These are phyloP conservation scores for Drosophila paramelanica DNA, from an alignment of 2,888 invertebrate species.

Conservation along the genomic window DNA sequence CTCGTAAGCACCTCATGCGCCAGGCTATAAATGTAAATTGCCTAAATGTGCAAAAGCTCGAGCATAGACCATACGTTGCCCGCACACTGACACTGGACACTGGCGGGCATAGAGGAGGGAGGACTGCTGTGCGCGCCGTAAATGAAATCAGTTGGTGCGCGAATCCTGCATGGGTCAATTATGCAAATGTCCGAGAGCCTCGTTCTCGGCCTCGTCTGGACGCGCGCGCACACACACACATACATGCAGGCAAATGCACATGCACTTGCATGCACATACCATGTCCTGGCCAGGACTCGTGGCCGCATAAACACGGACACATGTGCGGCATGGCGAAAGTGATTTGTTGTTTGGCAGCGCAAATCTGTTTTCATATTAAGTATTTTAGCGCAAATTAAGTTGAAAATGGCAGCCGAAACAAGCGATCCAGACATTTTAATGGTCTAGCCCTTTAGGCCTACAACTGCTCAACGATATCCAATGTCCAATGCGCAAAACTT, in stretches of 20 bases:
- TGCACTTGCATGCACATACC: slow-evolving; percentile 9
- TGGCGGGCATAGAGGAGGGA: too few species aligned
- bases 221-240: not conserved
- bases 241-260: not conserved
- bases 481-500: slow-evolving; percentile 28
- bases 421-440: slow-evolving; percentile 54
- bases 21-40: slow-evolving; percentile 82
- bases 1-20: slow-evolving; percentile 82
- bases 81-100: slow-evolving; percentile 51
- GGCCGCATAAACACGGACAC: slow-evolving; percentile 31
- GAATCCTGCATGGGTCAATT: slow-evolving; percentile 84
- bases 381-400: slow-evolving; percentile 77
- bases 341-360: slow-evolving; percentile 77
- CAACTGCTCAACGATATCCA: slow-evolving; percentile 7
- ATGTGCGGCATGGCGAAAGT: slow-evolving; percentile 71
- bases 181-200: slow-evolving; percentile 80
- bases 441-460: slow-evolving; percentile 20
- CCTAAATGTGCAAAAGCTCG: slow-evolving; percentile 80
- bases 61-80: slow-evolving; percentile 78
- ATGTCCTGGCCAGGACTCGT: slow-evolving; percentile 19
- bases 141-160: slow-evolving; percentile 82
- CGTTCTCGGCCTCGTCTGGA: slow-evolving; percentile 16
- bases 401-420: slow-evolving; percentile 61
- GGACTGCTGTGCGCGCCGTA: slow-evolving; percentile 54
- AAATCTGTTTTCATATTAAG: slow-evolving; percentile 79